A percentile compares a stretch with the other conserved stretches of the same genome.
phyloP scores from a whole-genome alignment of 2,113 vertebrate genomes.

The Dermatemys mawii region DNA sequence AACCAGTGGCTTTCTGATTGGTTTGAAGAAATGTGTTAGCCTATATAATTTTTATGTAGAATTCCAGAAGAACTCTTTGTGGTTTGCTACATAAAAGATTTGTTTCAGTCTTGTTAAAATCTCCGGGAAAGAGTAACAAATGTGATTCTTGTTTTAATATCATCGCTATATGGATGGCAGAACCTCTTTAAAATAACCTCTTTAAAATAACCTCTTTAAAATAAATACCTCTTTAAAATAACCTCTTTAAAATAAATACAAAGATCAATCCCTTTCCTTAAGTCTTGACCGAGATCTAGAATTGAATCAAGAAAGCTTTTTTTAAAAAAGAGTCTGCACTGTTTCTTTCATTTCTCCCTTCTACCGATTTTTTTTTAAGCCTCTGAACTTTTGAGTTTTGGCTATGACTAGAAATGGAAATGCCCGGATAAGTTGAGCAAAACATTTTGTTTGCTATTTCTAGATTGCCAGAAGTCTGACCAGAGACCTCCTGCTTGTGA shows the following conservation, averaged over 20 bases:
- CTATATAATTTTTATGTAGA: not conserved
- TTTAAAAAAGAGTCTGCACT: not conserved
- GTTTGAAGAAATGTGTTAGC: constrained; percentile 22
- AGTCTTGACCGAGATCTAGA: constrained; percentile 44
- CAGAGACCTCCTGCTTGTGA: not conserved
- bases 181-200: not conserved
- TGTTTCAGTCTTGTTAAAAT: constrained; percentile 67
- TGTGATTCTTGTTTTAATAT: not conserved
- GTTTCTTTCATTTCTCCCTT: not conserved
- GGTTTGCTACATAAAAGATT: constrained; percentile 53
- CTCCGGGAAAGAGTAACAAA: not conserved
- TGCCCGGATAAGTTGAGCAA: not conserved
- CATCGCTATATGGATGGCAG: not conserved
- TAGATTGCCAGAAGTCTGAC: constrained; percentile 31
- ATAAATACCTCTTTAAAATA: too few relatives aligned
- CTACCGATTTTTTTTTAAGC: not conserved
- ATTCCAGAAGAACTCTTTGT: constrained; percentile 48
- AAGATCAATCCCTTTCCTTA: constrained; percentile 42
- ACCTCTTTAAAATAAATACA: not conserved
- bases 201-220: too few relatives aligned
- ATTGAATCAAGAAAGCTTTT: constrained; percentile 14
- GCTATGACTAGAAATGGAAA: not conserved
- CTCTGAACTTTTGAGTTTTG: constrained; percentile 9
- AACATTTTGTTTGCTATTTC: constrained; percentile 35
- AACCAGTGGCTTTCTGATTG: not conserved